Conservation (phyloP, 2,113 vertebrate genomes). For the Scomber japonicus region DNA sequence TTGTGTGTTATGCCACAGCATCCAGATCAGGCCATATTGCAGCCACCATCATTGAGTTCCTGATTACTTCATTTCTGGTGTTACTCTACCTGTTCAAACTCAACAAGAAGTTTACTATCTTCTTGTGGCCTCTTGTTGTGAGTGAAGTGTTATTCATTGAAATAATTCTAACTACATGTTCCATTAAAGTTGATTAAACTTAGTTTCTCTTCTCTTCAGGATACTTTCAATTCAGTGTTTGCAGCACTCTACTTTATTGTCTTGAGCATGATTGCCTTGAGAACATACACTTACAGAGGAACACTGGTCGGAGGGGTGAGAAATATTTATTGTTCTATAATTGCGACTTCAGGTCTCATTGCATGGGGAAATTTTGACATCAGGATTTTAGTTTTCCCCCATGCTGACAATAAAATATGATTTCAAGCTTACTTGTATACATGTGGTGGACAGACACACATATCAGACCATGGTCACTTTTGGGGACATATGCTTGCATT, state of each 20-base stretch:
- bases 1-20: conserved; percentile 81
- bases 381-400: background rate
- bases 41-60: conserved; percentile 82
- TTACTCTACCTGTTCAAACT: conserved; percentile 86
- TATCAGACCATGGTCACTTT: no score
- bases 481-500: no score
- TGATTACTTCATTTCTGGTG: conserved; percentile 79
- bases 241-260: conserved; percentile 83
- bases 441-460: background rate
- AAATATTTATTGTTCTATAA: conserved; percentile 30
- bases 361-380: background rate
- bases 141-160: conserved; percentile 52
- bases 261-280: conserved; percentile 83
- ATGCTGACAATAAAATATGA: background rate
- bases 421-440: background rate
- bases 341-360: background rate
- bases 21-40: conserved; percentile 73
- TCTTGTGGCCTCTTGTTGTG: conserved; percentile 91
- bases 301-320: conserved; percentile 90
- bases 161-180: background rate
- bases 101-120: conserved; percentile 76
- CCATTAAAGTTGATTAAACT: background rate
- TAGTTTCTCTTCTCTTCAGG: conserved; percentile 80
- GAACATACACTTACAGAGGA: conserved; percentile 67
- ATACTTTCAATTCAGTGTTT: conserved; percentile 88